Conservation (phyloP, 2,113 vertebrate genomes). For the Saimiri boliviensis region DNA sequence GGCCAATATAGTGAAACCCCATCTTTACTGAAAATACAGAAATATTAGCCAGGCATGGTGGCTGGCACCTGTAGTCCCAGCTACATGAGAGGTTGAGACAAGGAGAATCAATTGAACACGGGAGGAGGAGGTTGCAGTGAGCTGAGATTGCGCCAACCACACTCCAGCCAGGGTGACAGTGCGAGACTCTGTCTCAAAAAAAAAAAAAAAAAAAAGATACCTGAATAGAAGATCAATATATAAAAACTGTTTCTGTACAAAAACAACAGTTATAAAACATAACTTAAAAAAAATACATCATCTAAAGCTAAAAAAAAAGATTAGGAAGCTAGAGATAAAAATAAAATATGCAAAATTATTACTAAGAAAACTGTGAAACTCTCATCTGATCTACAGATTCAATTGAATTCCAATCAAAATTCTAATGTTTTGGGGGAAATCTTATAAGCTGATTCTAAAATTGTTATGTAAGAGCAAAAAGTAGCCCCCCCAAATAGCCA, state of each 20-base stretch:
- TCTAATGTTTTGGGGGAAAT: not conserved
- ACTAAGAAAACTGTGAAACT: not conserved
- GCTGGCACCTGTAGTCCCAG: too few relatives aligned
- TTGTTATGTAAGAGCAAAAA: not conserved
- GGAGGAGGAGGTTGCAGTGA: too few relatives aligned
- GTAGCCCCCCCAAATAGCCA: not conserved
- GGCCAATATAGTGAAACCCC: too few relatives aligned
- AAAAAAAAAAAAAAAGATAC: not conserved
- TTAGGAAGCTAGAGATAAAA: not conserved
- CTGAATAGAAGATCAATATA: not conserved
- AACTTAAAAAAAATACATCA: not conserved
- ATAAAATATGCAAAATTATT: not conserved
- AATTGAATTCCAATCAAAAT: not conserved
- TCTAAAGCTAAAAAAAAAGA: not conserved
- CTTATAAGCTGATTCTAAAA: not conserved
- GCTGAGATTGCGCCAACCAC: too few relatives aligned
- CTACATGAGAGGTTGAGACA: too few relatives aligned
- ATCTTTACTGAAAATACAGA: too few relatives aligned
- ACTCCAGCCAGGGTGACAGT: too few relatives aligned
- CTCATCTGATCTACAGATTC: not conserved
- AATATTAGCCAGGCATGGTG: too few relatives aligned
- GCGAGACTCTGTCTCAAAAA: too few relatives aligned
- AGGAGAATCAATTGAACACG: too few relatives aligned
- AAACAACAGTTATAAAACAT: not conserved
- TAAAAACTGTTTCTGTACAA: not conserved